Base-by-base conservation (phyloP, 1,140 invertebrate genomes). In the Bombus fervidus region DNA sequence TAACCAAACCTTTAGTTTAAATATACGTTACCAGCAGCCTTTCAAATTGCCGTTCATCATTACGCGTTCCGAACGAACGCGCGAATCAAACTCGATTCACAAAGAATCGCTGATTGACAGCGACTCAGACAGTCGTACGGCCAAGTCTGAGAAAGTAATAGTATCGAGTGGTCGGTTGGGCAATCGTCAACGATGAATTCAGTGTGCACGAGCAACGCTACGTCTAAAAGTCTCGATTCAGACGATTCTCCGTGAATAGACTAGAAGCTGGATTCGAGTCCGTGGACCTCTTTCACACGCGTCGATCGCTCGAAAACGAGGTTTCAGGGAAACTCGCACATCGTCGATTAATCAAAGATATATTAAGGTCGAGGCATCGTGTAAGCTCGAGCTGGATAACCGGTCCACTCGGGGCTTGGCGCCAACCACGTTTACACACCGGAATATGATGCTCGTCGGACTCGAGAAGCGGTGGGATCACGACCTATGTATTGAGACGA, bases 331-430 rank as follows among this genome's bases (percentile, higher is more conserved):
- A 84, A 86, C 57, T 73, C 43, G 10, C 25, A 28, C 73, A 43
- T 28, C 22, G 41, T 76, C 77, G 57, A 83, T 75, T 76, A 87
- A 69, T 75, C 79, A 86, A 84, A 83, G 62, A 13, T 71, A 85
- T 81, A 81, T 87, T 85, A 78, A 86, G 79, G 79, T 62, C 47
- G 47, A 53, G 6, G 18, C 47, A 8, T 53, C 75, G 47, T 82
- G 79, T 83, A 86, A 79, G 47, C 62, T n/a, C 8, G 28, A 31
- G 41, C 57, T 34, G 31, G 34, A 76, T 81, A 87, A 69, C 72
- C 72, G 76, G 68, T 84, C 75, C 37, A 62, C 37, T 28, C 72
- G 77, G 69, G 72, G 57, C 87, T 77, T 66, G 85, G 68, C 85
- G 72, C 77, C 77, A 62, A 81, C 83, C 37, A 53, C 47, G 68